phyloP scores from a whole-genome alignment of 1,140 invertebrate genomes.

The Caenorhabditis remanei region DNA sequence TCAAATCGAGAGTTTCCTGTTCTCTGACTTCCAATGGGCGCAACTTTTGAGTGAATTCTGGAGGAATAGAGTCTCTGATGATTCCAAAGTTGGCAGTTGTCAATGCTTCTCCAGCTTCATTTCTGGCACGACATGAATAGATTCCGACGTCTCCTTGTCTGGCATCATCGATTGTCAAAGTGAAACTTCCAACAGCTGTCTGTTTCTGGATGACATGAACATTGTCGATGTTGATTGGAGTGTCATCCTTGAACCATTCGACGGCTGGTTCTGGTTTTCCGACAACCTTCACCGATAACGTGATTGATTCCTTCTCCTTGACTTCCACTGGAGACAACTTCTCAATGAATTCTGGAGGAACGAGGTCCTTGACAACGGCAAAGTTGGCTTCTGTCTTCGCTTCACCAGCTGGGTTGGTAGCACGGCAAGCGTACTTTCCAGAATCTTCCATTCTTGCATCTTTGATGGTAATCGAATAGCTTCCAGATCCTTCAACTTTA shows the following conservation, averaged over 20 bases:
- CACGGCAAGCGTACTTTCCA: constrained; percentile 63
- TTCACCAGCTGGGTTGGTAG: constrained; percentile 60
- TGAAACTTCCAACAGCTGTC: constrained; percentile 76
- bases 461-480: constrained; percentile 64
- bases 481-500: constrained; percentile 78
- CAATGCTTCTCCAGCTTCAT: constrained; percentile 58
- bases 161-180: constrained; percentile 78
- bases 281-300: constrained; percentile 70
- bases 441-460: constrained; percentile 69
- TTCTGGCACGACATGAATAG: constrained; percentile 66
- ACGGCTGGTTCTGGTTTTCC: constrained; percentile 80
- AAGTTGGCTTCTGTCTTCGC: constrained; percentile 57
- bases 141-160: constrained; percentile 62
- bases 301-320: constrained; percentile 68
- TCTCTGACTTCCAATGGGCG: constrained; percentile 81
- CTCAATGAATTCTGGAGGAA: constrained; percentile 72
- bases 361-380: constrained; percentile 82
- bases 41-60: constrained; percentile 70
- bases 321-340: constrained; percentile 74
- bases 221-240: constrained; percentile 78
- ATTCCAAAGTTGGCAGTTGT: constrained; percentile 51
- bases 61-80: constrained; percentile 64
- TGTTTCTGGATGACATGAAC: constrained; percentile 71
- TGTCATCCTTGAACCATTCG: constrained; percentile 78
- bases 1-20: constrained; percentile 85